Conservation (phyloP, 2,888 invertebrate genomes). For the Chouioia cunea region DNA sequence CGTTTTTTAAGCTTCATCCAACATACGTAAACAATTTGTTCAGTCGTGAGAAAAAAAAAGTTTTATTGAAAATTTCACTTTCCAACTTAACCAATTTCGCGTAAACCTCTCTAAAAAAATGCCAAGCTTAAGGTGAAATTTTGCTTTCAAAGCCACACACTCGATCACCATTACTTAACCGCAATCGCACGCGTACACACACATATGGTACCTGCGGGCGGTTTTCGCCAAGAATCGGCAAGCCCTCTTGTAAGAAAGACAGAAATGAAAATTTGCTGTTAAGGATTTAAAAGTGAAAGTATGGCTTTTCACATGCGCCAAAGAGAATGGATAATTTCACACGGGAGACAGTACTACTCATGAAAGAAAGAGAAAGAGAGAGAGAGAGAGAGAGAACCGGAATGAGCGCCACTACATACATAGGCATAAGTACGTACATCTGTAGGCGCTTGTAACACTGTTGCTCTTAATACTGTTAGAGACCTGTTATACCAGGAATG, state of each 20-base stretch:
- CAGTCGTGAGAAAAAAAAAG: no score
- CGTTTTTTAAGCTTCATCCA: no score
- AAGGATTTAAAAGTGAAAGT: conserved; percentile 32
- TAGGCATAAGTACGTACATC: conserved; percentile 4
- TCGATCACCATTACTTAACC: no score
- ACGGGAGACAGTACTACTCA: conserved; percentile 21
- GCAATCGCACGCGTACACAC: not conserved
- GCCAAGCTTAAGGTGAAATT: no score
- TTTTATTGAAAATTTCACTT: no score
- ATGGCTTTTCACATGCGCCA: conserved; percentile 29
- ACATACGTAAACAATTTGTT: no score
- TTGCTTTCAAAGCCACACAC: no score
- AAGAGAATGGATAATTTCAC: conserved; percentile 38
- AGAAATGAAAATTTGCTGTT: no score
- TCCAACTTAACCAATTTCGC: no score
- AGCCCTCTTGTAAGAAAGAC: no score
- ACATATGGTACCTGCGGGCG: conserved; percentile 29
- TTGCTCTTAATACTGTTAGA: conserved; percentile 43
- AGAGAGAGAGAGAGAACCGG: conserved; percentile 25
- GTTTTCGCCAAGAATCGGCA: not conserved
- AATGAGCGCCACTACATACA: conserved; percentile 26
- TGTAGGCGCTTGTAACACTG: conserved; percentile 28
- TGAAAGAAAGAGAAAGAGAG: not conserved
- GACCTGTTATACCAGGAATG: conserved; percentile 39
- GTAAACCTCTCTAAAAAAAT: no score